Evolutionary conservation across 2,113 vertebrate genomes (phyloP).

Genomic region (Spheniscus mendiculus): DNA sequence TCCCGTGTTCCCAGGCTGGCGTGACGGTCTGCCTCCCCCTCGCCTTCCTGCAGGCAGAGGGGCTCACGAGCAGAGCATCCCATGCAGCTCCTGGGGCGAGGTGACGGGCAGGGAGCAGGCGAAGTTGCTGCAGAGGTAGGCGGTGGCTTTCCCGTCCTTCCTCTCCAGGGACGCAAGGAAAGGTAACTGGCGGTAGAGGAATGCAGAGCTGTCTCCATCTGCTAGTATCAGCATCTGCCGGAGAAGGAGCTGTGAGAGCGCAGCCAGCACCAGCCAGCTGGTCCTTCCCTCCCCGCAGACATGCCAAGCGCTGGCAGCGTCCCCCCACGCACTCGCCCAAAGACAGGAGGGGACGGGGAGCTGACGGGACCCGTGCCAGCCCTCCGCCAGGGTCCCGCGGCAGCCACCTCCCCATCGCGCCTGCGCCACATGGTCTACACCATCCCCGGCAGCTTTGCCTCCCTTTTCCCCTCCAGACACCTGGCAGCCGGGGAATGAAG

Average conservation of each 20-base stretch:
- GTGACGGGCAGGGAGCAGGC: slow-evolving; percentile 87
- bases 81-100: slow-evolving; percentile 81
- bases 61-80: slow-evolving; percentile 73
- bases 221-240: slow-evolving; percentile 87
- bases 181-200: slow-evolving; percentile 84
- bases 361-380: background rate
- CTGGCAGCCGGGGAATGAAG: background rate
- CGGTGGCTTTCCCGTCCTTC: slow-evolving; percentile 81
- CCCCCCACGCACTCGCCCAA: accelerated
- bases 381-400: background rate
- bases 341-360: background rate
- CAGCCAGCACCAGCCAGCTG: background rate
- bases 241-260: background rate
- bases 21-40: background rate
- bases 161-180: slow-evolving; percentile 79
- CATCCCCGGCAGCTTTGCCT: background rate
- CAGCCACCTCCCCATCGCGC: accelerated
- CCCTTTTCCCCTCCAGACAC: background rate
- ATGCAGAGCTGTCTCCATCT: slow-evolving; percentile 77
- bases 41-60: background rate
- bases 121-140: slow-evolving; percentile 88
- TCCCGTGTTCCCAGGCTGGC: background rate
- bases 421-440: accelerated
- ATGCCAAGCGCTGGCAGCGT: background rate
- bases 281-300: background rate